These are phyloP conservation scores for Cettia cetti DNA, from an alignment of 2,113 vertebrate species.

Conservation along the genomic window DNA sequence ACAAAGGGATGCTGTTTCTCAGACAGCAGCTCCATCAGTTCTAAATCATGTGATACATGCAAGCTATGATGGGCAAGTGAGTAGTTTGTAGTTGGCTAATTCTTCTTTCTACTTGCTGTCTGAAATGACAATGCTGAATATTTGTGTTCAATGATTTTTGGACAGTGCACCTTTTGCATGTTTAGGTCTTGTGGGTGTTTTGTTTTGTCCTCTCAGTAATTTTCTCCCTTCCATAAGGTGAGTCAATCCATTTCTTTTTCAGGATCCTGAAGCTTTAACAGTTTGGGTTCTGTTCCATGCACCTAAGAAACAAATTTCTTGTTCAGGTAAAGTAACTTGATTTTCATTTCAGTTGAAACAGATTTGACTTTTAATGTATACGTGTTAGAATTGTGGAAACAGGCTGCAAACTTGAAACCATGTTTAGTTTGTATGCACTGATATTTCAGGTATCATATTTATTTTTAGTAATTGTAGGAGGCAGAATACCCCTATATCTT, in stretches of 20 bases:
- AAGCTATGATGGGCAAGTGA: constrained; percentile 82
- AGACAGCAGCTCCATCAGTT: constrained; percentile 79
- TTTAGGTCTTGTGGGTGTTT: background rate
- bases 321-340: constrained; percentile 77
- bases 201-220: background rate
- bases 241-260: constrained; percentile 2
- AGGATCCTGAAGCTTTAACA: constrained; percentile 86
- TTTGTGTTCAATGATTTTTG: background rate
- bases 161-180: background rate
- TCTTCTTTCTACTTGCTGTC: background rate
- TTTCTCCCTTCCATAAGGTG: background rate
- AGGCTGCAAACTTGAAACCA: background rate
- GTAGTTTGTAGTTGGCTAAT: background rate
- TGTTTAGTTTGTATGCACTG: background rate
- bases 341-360: background rate
- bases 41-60: constrained; percentile 91
- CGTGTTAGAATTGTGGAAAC: background rate
- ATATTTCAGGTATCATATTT: background rate
- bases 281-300: constrained; percentile 92
- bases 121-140: background rate
- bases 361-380: background rate
- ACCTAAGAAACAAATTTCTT: constrained; percentile 77
- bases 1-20: constrained; percentile 58
- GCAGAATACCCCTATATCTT: background rate
- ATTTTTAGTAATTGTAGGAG: background rate